These are phyloP conservation scores for Drosophila athabasca DNA, from an alignment of 1,140 invertebrate species.

Conservation along the genomic window DNA sequence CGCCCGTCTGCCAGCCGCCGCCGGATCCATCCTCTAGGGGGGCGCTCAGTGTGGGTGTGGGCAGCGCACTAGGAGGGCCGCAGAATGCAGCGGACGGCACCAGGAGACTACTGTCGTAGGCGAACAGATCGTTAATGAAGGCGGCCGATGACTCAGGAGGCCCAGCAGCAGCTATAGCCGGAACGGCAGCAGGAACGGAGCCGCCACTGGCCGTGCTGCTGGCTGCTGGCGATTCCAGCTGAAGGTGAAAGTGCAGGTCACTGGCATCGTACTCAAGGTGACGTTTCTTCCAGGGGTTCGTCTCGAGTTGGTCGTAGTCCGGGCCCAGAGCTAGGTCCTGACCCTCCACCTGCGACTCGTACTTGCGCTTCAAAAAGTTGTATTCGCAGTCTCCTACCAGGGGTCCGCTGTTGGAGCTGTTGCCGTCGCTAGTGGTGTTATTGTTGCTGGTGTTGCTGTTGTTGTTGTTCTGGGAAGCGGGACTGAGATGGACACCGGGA, in stretches of 20 bases:
- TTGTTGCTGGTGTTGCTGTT: conserved; percentile 10
- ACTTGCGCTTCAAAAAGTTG: conserved; percentile 65
- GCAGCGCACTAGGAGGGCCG: conserved; percentile 31
- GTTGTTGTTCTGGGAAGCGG: conserved; percentile 17
- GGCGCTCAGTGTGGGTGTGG: conserved; percentile 25
- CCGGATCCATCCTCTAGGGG: conserved; percentile 48
- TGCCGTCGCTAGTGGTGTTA: conserved; percentile 17
- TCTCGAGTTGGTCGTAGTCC: conserved; percentile 39
- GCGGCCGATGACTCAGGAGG: conserved; percentile 18
- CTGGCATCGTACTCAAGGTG: conserved; percentile 63
- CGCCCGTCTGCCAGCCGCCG: conserved; percentile 68
- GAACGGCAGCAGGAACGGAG: not conserved
- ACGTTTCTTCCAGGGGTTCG: conserved; percentile 73
- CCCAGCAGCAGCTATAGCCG: not conserved
- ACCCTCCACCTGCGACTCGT: conserved; percentile 37
- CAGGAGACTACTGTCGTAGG: conserved; percentile 70
- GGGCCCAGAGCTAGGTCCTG: conserved; percentile 33
- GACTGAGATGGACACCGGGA: conserved; percentile 13
- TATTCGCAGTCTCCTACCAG: conserved; percentile 47
- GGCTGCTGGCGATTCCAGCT: conserved; percentile 44
- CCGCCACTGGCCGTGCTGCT: not conserved
- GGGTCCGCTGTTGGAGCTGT: conserved; percentile 13
- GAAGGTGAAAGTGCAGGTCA: conserved; percentile 65
- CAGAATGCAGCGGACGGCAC: conserved; percentile 62
- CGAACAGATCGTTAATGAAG: conserved; percentile 79